These are phyloP conservation scores for Galemys pyrenaicus DNA, from an alignment of 2,113 vertebrate species.

Conservation along the genomic window DNA sequence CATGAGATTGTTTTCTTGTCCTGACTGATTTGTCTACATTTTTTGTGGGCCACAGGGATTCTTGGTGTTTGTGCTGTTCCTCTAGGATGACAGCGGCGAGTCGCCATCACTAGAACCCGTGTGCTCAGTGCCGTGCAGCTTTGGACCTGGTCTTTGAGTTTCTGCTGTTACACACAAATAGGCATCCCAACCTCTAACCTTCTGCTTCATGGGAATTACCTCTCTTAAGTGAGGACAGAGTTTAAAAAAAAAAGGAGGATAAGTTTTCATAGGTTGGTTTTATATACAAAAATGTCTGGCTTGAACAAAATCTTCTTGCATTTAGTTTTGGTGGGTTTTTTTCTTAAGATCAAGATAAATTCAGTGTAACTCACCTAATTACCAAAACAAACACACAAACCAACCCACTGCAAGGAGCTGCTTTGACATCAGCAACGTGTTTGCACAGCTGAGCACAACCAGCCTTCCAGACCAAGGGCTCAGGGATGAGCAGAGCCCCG, in stretches of 20 bases:
- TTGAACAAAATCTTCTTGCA: constrained; percentile 1
- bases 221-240: background rate
- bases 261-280: background rate
- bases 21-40: background rate
- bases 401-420: background rate
- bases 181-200: background rate
- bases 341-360: background rate
- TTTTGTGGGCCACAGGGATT: background rate
- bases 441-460: background rate
- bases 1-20: background rate
- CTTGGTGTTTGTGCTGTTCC: background rate
- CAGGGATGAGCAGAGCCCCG: background rate
- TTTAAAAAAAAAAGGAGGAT: background rate
- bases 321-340: background rate
- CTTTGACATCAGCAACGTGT: background rate
- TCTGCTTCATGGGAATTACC: background rate
- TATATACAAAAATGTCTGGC: background rate
- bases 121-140: background rate
- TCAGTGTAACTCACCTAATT: background rate
- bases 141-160: background rate
- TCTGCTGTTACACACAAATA: background rate
- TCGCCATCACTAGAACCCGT: background rate
- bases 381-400: background rate
- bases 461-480: background rate
- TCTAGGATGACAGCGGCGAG: background rate